Evolutionary conservation across 2,888 invertebrate genomes (phyloP).

Genomic region (Eristalis tenax): DNA sequence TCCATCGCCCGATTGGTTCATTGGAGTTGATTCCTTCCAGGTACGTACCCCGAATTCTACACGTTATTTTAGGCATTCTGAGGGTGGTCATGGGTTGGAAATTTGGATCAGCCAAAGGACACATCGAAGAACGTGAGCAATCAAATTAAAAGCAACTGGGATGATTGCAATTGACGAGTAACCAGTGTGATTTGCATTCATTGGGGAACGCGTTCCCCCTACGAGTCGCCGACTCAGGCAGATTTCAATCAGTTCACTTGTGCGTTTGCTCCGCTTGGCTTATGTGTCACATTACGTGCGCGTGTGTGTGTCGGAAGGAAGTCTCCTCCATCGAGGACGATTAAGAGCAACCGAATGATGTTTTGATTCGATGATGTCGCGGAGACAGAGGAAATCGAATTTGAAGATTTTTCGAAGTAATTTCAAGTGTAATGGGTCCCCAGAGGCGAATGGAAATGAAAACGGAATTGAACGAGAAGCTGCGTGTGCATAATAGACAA

Average conservation of each 20-base stretch:
- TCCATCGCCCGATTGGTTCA: constrained; percentile 97
- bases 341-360: constrained; percentile 32
- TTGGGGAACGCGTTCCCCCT: constrained; percentile 16
- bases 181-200: constrained; percentile 61
- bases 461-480: background rate
- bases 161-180: constrained; percentile 66
- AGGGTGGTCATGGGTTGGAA: background rate
- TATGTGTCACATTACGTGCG: background rate
- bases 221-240: background rate
- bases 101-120: constrained; percentile 1
- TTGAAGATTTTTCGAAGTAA: constrained; percentile 16
- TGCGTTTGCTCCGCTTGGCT: background rate
- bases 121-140: constrained; percentile 59
- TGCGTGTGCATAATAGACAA: constrained; percentile 3
- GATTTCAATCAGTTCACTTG: constrained; percentile 63
- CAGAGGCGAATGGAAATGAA: background rate
- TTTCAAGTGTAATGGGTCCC: constrained; percentile 41
- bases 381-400: constrained; percentile 43
- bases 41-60: constrained; percentile 73
- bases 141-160: constrained; percentile 73
- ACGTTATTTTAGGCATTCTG: background rate
- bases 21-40: constrained; percentile 92
- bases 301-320: background rate
- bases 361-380: constrained; percentile 45
- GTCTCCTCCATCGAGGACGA: background rate